Percentiles rank a stretch among this genome's conserved stretches.
These are phyloP conservation scores for Cancer borealis DNA, from an alignment of 2,888 invertebrate species.

Conservation along the genomic window DNA sequence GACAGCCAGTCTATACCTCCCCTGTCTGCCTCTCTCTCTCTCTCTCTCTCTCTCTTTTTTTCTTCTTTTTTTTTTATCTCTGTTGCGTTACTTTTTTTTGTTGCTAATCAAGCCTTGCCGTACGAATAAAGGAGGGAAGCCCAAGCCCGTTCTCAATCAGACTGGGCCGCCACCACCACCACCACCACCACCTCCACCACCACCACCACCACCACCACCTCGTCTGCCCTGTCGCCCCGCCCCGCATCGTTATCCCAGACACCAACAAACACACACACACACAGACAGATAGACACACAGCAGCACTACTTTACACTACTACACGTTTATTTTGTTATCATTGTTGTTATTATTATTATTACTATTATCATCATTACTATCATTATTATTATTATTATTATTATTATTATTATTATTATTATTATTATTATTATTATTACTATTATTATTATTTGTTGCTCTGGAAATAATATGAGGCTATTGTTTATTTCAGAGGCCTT, in stretches of 20 bases:
- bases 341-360: not conserved
- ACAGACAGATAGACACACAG: too few relatives aligned
- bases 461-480: not conserved
- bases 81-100: constrained; percentile 39
- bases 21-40: not conserved
- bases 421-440: not conserved
- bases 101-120: constrained; percentile 63
- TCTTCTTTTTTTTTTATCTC: not conserved
- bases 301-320: not conserved
- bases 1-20: not conserved
- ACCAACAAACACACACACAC: too few relatives aligned
- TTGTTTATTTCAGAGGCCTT: not conserved
- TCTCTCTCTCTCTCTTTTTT: not conserved
- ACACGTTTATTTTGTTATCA: constrained; percentile 6
- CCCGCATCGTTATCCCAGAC: too few relatives aligned
- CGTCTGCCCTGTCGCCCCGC: not conserved
- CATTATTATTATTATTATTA: not conserved
- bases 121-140: constrained; percentile 39
- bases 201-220: not conserved
- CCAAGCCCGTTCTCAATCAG: constrained; percentile 50
- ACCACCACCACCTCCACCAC: not conserved
- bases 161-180: constrained; percentile 23
- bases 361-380: not conserved
- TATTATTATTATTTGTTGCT: constrained; percentile 6
- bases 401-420: not conserved